Conservation (phyloP, 2,888 invertebrate genomes). For the Drymonia ruficornis region DNA sequence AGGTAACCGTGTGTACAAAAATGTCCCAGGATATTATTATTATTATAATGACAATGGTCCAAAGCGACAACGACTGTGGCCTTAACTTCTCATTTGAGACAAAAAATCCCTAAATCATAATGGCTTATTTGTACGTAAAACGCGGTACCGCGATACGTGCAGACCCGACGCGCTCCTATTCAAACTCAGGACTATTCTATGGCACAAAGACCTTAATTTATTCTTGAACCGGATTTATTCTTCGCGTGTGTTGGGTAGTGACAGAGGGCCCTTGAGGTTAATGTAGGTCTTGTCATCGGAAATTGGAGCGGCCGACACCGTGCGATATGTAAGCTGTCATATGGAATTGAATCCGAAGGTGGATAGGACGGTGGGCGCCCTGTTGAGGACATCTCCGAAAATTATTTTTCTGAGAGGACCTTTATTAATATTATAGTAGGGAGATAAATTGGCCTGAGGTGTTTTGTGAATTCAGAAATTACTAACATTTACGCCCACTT, state of each 20-base stretch:
- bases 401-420: constrained; percentile 13
- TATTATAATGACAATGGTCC: background rate
- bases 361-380: constrained; percentile 43
- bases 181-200: constrained; percentile 63
- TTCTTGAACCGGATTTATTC: constrained; percentile 80
- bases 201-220: constrained; percentile 81
- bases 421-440: background rate
- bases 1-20: no score
- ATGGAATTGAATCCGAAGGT: constrained; percentile 68
- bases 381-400: constrained; percentile 22
- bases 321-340: constrained; percentile 74
- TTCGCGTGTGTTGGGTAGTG: constrained; percentile 68
- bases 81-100: background rate
- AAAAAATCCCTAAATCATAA: constrained; percentile 13
- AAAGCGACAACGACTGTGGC: background rate
- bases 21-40: no score
- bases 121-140: constrained; percentile 53
- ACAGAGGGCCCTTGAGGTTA: constrained; percentile 79
- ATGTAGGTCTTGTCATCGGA: constrained; percentile 79
- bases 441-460: background rate
- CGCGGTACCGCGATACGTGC: constrained; percentile 48
- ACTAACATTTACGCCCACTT: no score
- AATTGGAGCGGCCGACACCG: constrained; percentile 72
- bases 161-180: constrained; percentile 46
- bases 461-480: background rate